Evolutionary conservation across 2,888 invertebrate genomes (phyloP), one percentile per base, ranked within the genome.

Genomic region (Dynastes hyllus): DNA sequence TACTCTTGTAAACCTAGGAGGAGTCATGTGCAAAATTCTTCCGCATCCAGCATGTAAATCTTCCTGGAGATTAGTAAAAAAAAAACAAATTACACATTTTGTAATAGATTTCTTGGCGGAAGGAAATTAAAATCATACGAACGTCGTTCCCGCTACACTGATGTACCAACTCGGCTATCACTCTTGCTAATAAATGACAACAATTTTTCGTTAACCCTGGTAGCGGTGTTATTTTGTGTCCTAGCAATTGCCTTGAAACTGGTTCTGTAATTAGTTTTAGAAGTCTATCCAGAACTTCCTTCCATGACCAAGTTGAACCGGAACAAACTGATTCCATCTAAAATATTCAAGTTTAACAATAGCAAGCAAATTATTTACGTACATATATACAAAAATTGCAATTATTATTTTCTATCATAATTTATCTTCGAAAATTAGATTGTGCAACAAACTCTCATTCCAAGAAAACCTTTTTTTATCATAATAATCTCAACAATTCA

Each of bases 1-100:
- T 65, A 96, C 95, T 69, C 97, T 93, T 61, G 96, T 95, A 88
- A 98, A 99, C 37, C 98, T 92, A 51, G 96, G 95, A 0, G 97
- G 96, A 0, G 98, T 97, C 65, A 95, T 93, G 81, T 96, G 93
- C 83, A 97, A 91, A 53, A 96, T 94, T 67, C 96, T 92, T n/a
- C 94, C 93, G 83, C 92, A 93, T 0, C 93, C 92, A 50, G 94
- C 93, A 83, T 93, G 92, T 58, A 95, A 90, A 84, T 96, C 95
- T 87, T 94, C 92, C 91, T 91, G 76, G 45, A 63, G 6, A 58
- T 53, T 1, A 55, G 11, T 11, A 5, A 29, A 45, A 45, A 45
- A 58, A 55, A 6, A 45, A 55, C 22, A 9, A 55, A 22, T 51
- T 37, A 29, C 37, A 55, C 11, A 61, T 45, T 4, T 45, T 71